Base-by-base conservation (phyloP, 2,113 vertebrate genomes). In the Elachura formosa region DNA sequence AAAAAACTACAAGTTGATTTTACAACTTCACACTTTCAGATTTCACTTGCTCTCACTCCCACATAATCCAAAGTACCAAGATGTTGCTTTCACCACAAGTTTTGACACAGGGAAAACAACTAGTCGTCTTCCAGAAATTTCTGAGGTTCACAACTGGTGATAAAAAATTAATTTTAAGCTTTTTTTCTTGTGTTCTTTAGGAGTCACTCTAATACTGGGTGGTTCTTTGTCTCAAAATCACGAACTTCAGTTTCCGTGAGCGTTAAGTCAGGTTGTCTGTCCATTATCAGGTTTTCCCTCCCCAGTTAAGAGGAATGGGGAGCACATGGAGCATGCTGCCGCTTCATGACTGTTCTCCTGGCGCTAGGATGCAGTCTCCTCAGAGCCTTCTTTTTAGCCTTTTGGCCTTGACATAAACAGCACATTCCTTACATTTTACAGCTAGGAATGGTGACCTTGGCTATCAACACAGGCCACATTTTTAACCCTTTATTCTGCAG, bases 271-370 rank as follows among this genome's bases (percentile, higher is more conserved):
- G 49, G 22, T 17, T 66, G 33, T 34, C 14, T 5, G 41, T 6
- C 36, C 41, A 9, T 12, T 29, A 36, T 16, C 28, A 31, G 11
- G 11, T n/a, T 68, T 45, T 51, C 22, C 22, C 40, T 61, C 34
- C 48, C 14, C 34, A 73, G 36, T 23, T 22, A 48, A 49, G 31
- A 56, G 31, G 24, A 69, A 12, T 5, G 3, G 16, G 38, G 23
- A 46, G 8, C 26, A 55, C 24, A 26, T 0, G 1, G 46, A 10
- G 10, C 2, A 4, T 5, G 19, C n/a, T 36, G 26, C n/a, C n/a
- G 33, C 36, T 73, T 56, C 46, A 11, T 19, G 22, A 16, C 49
- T 10, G 0, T 9, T 67, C 38, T 67, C 13, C 17, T 19, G 9
- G 34, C 15, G 9, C 29, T 13, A 16, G 29, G 55, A 66, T 52